These are phyloP conservation scores for Telenomus remus DNA, from an alignment of 1,140 invertebrate species.

Conservation along the genomic window DNA sequence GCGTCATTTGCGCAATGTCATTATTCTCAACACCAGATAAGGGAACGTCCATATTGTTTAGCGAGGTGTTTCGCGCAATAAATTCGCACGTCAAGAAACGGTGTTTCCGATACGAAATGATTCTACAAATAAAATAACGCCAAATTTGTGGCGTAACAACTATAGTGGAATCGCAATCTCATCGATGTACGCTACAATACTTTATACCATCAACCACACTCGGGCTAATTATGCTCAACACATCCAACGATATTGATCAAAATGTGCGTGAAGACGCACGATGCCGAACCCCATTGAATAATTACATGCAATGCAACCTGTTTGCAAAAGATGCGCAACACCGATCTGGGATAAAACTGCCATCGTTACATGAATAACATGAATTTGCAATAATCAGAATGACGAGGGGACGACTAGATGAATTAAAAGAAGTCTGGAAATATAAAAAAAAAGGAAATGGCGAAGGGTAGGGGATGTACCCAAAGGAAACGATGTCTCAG, in stretches of 20 bases:
- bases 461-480: constrained; percentile 6
- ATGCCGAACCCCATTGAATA: constrained; percentile 68
- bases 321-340: constrained; percentile 63
- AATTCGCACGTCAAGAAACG: constrained; percentile 41
- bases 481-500: constrained; percentile 47
- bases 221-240: constrained; percentile 70
- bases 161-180: constrained; percentile 49
- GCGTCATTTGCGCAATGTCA: constrained; percentile 39
- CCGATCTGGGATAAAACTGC: constrained; percentile 66
- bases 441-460: constrained; percentile 21
- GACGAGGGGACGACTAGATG: constrained; percentile 38
- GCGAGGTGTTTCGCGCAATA: constrained; percentile 41
- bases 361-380: constrained; percentile 61
- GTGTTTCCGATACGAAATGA: constrained; percentile 34
- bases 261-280: constrained; percentile 59
- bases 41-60: constrained; percentile 56
- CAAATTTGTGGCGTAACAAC: constrained; percentile 47
- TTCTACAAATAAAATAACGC: constrained; percentile 57
- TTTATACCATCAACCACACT: constrained; percentile 68
- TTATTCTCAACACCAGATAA: constrained; percentile 42
- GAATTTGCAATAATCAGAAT: constrained; percentile 59
- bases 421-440: constrained; percentile 54
- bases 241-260: constrained; percentile 71
- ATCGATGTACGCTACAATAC: constrained; percentile 59
- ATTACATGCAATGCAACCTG: constrained; percentile 67